Percentiles rank a stretch among this genome's conserved stretches.
phyloP scores from a whole-genome alignment of 2,888 invertebrate genomes.

The Drosophila nigricruria region DNA sequence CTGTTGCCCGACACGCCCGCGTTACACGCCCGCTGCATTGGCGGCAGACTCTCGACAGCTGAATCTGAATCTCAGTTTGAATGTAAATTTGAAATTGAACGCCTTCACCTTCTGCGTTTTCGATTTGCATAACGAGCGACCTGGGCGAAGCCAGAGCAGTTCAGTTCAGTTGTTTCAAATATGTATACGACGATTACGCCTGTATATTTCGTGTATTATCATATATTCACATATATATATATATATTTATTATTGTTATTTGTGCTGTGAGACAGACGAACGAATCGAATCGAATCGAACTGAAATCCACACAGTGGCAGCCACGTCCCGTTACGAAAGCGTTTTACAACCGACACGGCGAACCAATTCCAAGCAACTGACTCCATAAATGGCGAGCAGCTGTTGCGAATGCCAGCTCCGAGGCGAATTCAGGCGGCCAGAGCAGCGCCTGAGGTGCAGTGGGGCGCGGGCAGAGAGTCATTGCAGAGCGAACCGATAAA shows the following conservation, averaged over 20 bases:
- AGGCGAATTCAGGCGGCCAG: conserved; percentile 11
- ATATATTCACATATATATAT: conserved; percentile 14
- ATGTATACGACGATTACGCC: conserved; percentile 30
- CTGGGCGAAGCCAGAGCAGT: conserved; percentile 30
- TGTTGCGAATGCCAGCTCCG: conserved; percentile 64
- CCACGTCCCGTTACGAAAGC: conserved; percentile 47
- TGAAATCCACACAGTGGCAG: background rate
- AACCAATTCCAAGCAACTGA: conserved; percentile 69
- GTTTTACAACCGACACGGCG: conserved; percentile 66
- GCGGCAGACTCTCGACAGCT: conserved; percentile 11
- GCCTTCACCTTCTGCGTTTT: conserved; percentile 48
- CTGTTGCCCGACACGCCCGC: conserved; percentile 44
- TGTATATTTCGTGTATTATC: conserved; percentile 38
- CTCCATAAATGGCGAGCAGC: conserved; percentile 75
- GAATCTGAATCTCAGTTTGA: conserved; percentile 23
- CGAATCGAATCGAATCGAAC: conserved; percentile 1
- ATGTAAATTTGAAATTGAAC: conserved; percentile 41
- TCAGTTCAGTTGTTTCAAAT: conserved; percentile 14
- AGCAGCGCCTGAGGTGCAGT: background rate
- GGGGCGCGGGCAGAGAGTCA: background rate
- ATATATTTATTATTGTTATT: conserved; percentile 34
- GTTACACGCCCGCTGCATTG: conserved; percentile 45
- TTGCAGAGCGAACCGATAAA: conserved; percentile 20
- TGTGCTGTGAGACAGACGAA: conserved; percentile 10
- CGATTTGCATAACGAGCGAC: conserved; percentile 57